Conservation (phyloP, 2,113 vertebrate species). For the Danionella cerebrum region DNA sequence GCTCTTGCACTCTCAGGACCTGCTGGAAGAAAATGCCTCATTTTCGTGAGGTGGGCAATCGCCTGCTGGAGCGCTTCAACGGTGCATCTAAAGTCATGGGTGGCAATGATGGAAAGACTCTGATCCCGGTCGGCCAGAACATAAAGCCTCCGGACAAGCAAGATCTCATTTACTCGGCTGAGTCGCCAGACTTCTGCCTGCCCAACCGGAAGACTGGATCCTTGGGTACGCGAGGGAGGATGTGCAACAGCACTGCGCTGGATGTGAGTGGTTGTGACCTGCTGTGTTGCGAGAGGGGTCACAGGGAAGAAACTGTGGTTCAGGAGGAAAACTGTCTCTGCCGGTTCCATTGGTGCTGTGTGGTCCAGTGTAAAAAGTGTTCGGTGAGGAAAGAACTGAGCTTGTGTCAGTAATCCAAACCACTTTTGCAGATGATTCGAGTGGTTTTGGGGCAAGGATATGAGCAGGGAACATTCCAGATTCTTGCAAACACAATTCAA, state of each 20-base stretch:
- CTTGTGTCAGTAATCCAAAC: conserved; percentile 72
- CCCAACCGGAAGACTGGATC: conserved; percentile 92
- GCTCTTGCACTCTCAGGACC: conserved; percentile 89
- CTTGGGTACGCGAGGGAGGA: conserved; percentile 80
- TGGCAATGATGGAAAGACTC: conserved; percentile 88
- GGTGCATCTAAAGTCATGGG: conserved; percentile 96
- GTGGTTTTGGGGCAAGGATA: too few species aligned
- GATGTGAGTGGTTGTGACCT: conserved; percentile 92
- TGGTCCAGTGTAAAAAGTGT: conserved; percentile 95
- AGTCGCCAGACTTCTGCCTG: conserved; percentile 92
- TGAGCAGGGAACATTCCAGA: conserved; percentile 5
- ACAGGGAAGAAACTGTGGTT: conserved; percentile 81
- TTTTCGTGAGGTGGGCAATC: conserved; percentile 89
- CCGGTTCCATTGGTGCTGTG: conserved; percentile 96
- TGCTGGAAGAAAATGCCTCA: conserved; percentile 98
- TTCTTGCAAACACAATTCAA: background rate
- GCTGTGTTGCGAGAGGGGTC: conserved; percentile 88
- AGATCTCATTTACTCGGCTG: conserved; percentile 90
- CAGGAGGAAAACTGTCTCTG: conserved; percentile 95
- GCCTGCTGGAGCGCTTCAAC: conserved; percentile 86
- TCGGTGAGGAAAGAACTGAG: conserved; percentile 86
- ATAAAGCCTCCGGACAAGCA: conserved; percentile 88
- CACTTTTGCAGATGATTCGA: background rate
- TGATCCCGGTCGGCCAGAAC: conserved; percentile 85
- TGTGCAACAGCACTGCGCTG: conserved; percentile 91